These are phyloP conservation scores for Heliopora coerulea DNA, from an alignment of 92 coral and sea anemone species.

Conservation along the genomic window DNA sequence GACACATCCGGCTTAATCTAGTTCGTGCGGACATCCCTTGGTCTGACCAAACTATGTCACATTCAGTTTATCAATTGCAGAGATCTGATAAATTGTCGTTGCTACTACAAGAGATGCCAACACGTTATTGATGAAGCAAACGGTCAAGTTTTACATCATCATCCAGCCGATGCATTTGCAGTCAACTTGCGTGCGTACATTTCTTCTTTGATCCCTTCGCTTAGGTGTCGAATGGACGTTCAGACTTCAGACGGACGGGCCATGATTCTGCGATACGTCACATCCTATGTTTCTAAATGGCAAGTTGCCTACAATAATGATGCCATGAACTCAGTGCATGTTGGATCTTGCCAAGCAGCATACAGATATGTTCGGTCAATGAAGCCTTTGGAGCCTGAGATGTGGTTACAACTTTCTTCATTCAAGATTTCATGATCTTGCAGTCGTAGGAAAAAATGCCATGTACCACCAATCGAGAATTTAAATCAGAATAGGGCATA, in stretches of 20 bases:
- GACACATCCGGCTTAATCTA: neutral
- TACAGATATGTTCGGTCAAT: neutral
- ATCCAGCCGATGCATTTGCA: constrained; percentile 42
- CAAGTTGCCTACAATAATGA: constrained; percentile 36
- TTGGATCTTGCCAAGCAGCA: neutral
- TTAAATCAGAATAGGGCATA: neutral
- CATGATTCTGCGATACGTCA: constrained; percentile 49
- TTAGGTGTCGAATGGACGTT: constrained; percentile 55
- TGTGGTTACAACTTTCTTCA: neutral
- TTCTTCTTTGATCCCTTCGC: constrained; percentile 31
- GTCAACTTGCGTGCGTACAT: constrained; percentile 50
- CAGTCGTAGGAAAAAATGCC: neutral
- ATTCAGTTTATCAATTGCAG: too few species aligned
- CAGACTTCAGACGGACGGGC: constrained; percentile 47
- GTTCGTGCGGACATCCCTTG: constrained; percentile 26
- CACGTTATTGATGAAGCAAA: neutral
- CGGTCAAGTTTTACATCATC: neutral
- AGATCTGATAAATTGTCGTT: neutral
- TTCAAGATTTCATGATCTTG: neutral
- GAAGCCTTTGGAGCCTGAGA: neutral
- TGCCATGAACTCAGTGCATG: constrained; percentile 15
- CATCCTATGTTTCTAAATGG: constrained; percentile 55
- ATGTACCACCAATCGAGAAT: neutral
- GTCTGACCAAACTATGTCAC: too few species aligned
- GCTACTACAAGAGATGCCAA: neutral